phyloP scores from a whole-genome alignment of 1,140 invertebrate species.

The Nasonia giraulti region DNA sequence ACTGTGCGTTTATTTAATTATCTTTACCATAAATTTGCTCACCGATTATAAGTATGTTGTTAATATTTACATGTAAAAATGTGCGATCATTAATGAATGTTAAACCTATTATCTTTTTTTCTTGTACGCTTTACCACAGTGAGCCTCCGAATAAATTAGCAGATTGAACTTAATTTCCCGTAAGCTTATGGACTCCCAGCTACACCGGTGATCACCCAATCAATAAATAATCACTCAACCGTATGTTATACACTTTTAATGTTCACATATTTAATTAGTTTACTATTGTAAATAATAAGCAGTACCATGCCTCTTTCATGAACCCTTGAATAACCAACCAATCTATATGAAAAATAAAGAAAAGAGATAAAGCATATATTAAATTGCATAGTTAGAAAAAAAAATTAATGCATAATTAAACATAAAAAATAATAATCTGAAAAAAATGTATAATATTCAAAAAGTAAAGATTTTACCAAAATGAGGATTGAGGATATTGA shows the following conservation, averaged over 20 bases:
- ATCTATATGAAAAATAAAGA: background rate
- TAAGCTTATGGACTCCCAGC: constrained; percentile 4
- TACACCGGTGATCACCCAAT: background rate
- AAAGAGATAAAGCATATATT: background rate
- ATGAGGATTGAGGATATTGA: background rate
- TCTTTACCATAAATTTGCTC: too few relatives aligned
- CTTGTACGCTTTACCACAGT: constrained; percentile 13
- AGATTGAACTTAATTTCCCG: background rate
- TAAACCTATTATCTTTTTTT: background rate
- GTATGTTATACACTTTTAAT: constrained; percentile 7
- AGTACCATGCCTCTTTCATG: background rate
- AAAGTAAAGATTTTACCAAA: constrained; percentile 41
- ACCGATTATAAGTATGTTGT: background rate
- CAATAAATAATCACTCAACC: background rate
- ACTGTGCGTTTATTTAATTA: too few relatives aligned
- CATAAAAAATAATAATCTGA: constrained; percentile 16
- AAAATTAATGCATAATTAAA: background rate
- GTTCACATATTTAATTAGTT: background rate
- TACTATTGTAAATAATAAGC: background rate
- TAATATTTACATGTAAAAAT: background rate
- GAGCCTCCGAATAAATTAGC: constrained; percentile 10
- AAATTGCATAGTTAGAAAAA: background rate
- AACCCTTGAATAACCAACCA: background rate
- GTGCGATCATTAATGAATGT: background rate
- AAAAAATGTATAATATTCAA: constrained; percentile 21